Evolutionary conservation across 2,113 vertebrate species (phyloP), one percentile per base, ranked within the genome.

Genomic region (pig (Sus scrofa)): DNA sequence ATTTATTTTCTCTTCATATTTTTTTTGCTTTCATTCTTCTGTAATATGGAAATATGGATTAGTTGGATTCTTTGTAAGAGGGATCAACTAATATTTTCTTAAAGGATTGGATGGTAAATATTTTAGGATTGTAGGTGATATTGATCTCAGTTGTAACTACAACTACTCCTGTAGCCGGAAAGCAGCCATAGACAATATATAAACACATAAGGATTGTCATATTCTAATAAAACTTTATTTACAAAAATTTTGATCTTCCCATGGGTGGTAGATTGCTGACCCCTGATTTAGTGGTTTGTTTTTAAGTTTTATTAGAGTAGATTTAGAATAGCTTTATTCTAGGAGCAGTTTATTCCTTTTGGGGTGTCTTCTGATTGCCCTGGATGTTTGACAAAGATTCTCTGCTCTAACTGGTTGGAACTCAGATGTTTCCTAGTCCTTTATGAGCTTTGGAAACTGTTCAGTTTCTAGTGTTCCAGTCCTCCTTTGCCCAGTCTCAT

Each of bases 301-400:
- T 88, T 68, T 82, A 68, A 75, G 73, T 34, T 86, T 86, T 58
- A 9, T 86, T 44, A 77, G n/a, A 90, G n/a, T 70, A 39, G 32
- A 50, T 84, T 84, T 90, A 26, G 14, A 71, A 39, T 74, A n/a
- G 1, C 16, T 95, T 82, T 95, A 54, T 89, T 85, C 79, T 79
- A 56, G 1, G 6, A 19, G 22, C 37, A 54, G 3, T 54, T 30
- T 63, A 20, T 71, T 68, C 26, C 83, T 73, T 87, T 65, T 65
- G 56, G 15, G 56, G 71, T 84, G 15, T 84, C n/a, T 81, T 58
- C 18, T 82, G 82, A 44, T 79, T 52, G 16, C 50, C 19, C 37
- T 58, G 9, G 37, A 30, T 82, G 30, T 78, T 91, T 37, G 84
- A n/a, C 27, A 44, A 56, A 65, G 24, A 68, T 26, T 70, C 54